These are phyloP conservation scores for Sturnira hondurensis DNA, from an alignment of 2,113 vertebrate species.

Conservation along the genomic window DNA sequence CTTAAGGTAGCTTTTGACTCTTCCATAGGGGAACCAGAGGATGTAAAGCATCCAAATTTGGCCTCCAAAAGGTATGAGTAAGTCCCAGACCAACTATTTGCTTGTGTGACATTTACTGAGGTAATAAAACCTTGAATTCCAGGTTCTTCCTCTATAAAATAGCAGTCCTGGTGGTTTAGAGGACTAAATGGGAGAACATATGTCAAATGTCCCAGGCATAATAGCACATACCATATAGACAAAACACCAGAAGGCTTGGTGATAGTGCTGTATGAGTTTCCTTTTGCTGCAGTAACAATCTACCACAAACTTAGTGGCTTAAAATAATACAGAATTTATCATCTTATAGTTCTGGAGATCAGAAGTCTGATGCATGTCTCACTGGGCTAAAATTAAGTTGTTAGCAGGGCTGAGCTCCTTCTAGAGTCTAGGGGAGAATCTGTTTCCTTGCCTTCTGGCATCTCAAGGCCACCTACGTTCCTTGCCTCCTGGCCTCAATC, in stretches of 20 bases:
- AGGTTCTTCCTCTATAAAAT: background rate
- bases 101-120: background rate
- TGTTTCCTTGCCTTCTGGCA: too few relatives aligned
- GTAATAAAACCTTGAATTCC: background rate
- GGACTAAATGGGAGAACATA: background rate
- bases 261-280: too few relatives aligned
- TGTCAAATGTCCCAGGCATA: background rate
- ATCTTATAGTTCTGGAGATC: background rate
- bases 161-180: background rate
- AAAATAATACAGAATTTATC: background rate
- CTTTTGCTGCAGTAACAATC: background rate
- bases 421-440: background rate
- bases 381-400: background rate
- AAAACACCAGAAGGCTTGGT: background rate
- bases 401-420: fast-evolving
- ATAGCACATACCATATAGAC: too few relatives aligned
- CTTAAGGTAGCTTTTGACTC: too few relatives aligned
- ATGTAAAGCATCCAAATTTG: too few relatives aligned
- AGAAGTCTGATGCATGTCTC: background rate
- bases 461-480: background rate
- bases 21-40: fast-evolving
- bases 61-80: background rate
- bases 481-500: background rate
- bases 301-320: background rate
- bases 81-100: background rate